Evolutionary conservation across 2,888 invertebrate genomes (phyloP).

Genomic region (Ectemnius cavifrons): DNA sequence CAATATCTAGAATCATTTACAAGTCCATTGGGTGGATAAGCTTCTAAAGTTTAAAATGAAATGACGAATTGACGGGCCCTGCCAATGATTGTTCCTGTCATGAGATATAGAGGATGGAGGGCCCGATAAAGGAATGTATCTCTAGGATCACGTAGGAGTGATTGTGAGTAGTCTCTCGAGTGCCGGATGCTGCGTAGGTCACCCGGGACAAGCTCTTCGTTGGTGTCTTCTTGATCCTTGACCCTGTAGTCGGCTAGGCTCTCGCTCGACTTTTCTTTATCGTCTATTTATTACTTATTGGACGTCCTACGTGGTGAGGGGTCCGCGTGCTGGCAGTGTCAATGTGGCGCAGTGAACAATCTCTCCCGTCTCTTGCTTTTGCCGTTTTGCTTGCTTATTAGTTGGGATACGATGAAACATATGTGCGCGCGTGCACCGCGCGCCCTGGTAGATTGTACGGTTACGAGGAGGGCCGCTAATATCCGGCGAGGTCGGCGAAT

Average conservation of each 20-base stretch:
- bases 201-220: conserved; percentile 15
- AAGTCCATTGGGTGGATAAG: too few relatives aligned
- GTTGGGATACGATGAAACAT: conserved; percentile 12
- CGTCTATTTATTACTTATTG: conserved; percentile 4
- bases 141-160: background rate
- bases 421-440: conserved; percentile 15
- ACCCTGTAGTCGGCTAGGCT: conserved; percentile 5
- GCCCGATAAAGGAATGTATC: background rate
- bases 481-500: conserved; percentile 96
- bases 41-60: too few relatives aligned
- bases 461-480: conserved; percentile 79
- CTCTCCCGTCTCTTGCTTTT: conserved; percentile 16
- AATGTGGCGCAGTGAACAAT: conserved; percentile 45
- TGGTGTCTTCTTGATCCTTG: conserved; percentile 27
- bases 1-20: too few relatives aligned
- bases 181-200: conserved; percentile 31
- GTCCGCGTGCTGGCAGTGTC: conserved; percentile 62
- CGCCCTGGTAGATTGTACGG: conserved; percentile 31
- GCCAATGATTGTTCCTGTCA: background rate
- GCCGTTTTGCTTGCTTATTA: conserved; percentile 28
- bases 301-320: conserved; percentile 48
- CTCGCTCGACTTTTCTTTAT: conserved; percentile 17
- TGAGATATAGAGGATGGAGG: background rate
- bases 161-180: conserved; percentile 22
- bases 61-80: too few relatives aligned